These are phyloP conservation scores for Grammomys surdaster DNA, from an alignment of 2,113 vertebrate species.

Conservation along the genomic window DNA sequence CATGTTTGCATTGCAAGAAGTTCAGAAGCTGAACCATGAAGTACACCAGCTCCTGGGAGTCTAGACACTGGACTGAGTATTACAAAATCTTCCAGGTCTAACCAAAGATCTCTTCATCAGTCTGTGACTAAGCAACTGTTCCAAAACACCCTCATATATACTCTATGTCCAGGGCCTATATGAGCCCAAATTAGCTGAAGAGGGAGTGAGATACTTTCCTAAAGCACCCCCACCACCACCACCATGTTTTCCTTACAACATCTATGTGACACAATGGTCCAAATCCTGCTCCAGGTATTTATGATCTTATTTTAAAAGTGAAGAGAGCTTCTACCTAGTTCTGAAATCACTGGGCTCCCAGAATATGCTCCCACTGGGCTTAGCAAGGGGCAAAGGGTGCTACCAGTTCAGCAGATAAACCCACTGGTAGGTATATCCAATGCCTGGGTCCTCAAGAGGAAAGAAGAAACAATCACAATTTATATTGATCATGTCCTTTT, in stretches of 20 bases:
- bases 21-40: constrained; percentile 26
- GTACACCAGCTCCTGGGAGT: not conserved
- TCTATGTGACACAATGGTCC: not conserved
- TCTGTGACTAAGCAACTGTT: not conserved
- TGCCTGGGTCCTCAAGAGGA: not conserved
- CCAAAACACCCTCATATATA: not conserved
- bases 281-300: not conserved
- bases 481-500: constrained; percentile 15
- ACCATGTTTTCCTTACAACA: not conserved
- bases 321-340: not conserved
- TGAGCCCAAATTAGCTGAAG: not conserved
- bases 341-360: not conserved
- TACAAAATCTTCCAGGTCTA: not conserved
- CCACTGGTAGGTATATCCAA: not conserved
- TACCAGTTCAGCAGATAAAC: constrained; percentile 23
- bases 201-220: not conserved
- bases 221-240: no score
- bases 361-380: not conserved
- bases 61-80: not conserved
- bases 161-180: not conserved
- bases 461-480: not conserved
- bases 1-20: not conserved
- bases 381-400: not conserved
- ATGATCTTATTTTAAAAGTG: constrained; percentile 4
- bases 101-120: not conserved